These are phyloP conservation scores for Melieria picta DNA, from an alignment of 2,888 invertebrate species.

Conservation along the genomic window DNA sequence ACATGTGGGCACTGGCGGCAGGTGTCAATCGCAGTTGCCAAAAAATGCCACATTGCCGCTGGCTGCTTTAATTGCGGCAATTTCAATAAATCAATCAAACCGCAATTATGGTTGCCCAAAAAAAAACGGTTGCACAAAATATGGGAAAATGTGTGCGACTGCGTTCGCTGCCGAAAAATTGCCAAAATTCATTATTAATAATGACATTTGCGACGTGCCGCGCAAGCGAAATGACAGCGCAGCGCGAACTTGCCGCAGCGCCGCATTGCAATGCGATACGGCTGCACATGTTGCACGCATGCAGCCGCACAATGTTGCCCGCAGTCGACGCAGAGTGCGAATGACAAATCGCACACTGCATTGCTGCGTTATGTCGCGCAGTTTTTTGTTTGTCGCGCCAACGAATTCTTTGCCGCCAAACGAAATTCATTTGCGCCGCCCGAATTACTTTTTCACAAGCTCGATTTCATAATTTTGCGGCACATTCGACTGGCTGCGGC, in stretches of 20 bases:
- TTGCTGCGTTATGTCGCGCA: constrained; percentile 14
- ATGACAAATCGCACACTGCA: constrained; percentile 35
- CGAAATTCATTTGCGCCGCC: constrained; percentile 2
- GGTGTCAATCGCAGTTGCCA: constrained; percentile 19
- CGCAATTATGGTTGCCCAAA: background rate
- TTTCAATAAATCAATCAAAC: constrained; percentile 32
- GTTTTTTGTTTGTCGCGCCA: background rate
- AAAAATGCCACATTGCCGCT: background rate
- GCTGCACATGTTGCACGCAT: constrained; percentile 1
- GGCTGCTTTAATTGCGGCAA: constrained; percentile 4
- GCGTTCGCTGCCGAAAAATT: background rate
- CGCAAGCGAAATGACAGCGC: constrained; percentile 24
- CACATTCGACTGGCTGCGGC: background rate
- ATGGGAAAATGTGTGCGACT: constrained; percentile 1
- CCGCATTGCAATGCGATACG: constrained; percentile 1
- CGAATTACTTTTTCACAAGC: background rate
- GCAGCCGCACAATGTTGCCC: background rate
- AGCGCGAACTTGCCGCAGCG: background rate
- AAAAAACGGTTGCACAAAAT: background rate
- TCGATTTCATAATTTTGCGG: background rate
- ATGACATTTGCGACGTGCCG: constrained; percentile 36
- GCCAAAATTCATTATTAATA: constrained; percentile 35
- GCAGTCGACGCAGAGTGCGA: constrained; percentile 25
- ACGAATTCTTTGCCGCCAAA: background rate
- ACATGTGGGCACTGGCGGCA: background rate